Conservation (phyloP, 2,113 vertebrate genomes). For the Barbus barbus region DNA sequence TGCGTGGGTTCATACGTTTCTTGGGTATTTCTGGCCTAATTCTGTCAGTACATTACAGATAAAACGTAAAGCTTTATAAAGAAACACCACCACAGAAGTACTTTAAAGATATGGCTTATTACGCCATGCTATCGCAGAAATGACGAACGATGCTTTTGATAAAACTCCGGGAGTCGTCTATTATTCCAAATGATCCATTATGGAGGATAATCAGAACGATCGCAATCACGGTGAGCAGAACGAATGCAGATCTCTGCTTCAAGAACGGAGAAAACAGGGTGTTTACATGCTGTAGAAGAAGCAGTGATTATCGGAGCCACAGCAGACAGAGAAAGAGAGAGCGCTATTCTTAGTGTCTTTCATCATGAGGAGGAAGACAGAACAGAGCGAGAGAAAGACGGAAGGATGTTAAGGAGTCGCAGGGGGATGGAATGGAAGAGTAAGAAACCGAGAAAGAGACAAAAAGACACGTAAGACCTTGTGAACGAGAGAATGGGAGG, state of each 20-base stretch:
- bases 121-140: neutral
- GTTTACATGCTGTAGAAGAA: conserved; percentile 33
- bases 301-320: neutral
- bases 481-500: neutral
- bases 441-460: neutral
- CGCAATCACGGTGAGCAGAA: neutral
- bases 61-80: neutral
- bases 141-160: conserved; percentile 2
- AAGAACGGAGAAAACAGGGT: neutral
- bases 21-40: too few relatives aligned
- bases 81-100: neutral
- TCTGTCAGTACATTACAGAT: conserved; percentile 8
- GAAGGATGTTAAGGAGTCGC: neutral
- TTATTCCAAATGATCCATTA: conserved; percentile 19
- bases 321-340: neutral
- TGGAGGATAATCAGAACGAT: conserved; percentile 12
- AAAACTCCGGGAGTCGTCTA: neutral
- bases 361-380: conserved; percentile 15
- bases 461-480: neutral
- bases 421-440: neutral
- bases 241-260: neutral
- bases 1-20: too few relatives aligned
- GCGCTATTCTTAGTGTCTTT: conserved; percentile 39
- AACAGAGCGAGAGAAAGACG: neutral
- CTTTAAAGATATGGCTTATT: conserved; percentile 4